These are phyloP conservation scores for Nerophis ophidion DNA, from an alignment of 2,113 vertebrate genomes.

Conservation along the genomic window DNA sequence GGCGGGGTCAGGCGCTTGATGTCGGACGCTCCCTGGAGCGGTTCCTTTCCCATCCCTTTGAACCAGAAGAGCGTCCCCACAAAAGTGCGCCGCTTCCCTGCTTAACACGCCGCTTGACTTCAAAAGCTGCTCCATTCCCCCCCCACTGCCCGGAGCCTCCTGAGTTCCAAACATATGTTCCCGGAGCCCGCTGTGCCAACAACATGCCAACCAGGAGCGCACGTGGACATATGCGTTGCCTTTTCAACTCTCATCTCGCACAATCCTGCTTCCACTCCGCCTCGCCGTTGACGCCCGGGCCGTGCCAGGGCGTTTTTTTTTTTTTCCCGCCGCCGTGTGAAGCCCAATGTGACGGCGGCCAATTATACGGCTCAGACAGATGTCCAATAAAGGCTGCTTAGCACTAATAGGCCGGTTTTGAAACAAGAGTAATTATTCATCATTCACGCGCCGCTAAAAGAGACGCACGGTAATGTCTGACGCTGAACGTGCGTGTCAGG, in stretches of 20 bases:
- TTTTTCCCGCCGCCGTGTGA: slow-evolving; percentile 20
- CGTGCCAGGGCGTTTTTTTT: slow-evolving; percentile 14
- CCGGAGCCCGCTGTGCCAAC: slow-evolving; percentile 56
- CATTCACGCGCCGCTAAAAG: slow-evolving; percentile 48
- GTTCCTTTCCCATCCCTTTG: slow-evolving; percentile 68
- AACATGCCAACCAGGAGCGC: slow-evolving; percentile 51
- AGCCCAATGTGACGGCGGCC: slow-evolving; percentile 54
- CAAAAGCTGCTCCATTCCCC: slow-evolving; percentile 60
- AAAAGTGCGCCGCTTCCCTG: slow-evolving; percentile 45
- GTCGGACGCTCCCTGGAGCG: slow-evolving; percentile 68
- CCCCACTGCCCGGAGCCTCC: slow-evolving; percentile 59
- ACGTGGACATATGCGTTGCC: slow-evolving; percentile 53
- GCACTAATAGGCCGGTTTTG: slow-evolving; percentile 66
- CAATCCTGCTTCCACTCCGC: slow-evolving; percentile 34
- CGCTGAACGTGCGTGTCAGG: slow-evolving; percentile 62
- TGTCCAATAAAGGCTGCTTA: slow-evolving; percentile 70
- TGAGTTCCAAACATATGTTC: slow-evolving; percentile 70
- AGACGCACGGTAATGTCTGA: slow-evolving; percentile 59
- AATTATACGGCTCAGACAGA: slow-evolving; percentile 72
- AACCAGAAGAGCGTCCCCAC: slow-evolving; percentile 65
- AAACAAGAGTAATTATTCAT: slow-evolving; percentile 61
- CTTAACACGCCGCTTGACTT: slow-evolving; percentile 65
- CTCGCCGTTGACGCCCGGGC: slow-evolving; percentile 14
- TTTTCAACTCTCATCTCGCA: slow-evolving; percentile 56
- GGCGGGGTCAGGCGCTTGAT: slow-evolving; percentile 72